Percentiles rank a stretch among this genome's conserved stretches.
Evolutionary conservation across 2,113 vertebrate species (phyloP).

Genomic region (Lichenostomus cassidix): DNA sequence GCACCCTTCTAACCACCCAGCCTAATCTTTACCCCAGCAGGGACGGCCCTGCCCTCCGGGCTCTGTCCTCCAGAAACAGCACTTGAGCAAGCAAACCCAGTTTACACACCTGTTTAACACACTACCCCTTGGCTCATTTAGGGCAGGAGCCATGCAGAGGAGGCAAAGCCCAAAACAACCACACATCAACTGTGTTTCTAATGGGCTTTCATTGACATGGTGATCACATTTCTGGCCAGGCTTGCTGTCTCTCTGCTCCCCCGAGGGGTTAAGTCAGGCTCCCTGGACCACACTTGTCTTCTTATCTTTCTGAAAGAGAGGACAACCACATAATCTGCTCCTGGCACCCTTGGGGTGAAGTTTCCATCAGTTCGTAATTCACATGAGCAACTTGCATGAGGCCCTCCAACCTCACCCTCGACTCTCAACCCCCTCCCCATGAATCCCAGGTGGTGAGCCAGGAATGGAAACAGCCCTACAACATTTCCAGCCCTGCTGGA

Average conservation of each 20-base stretch:
- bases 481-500: neutral
- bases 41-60: neutral
- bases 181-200: neutral
- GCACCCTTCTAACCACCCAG: rapidly evolving
- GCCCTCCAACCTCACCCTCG: rapidly evolving
- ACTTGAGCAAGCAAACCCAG: neutral
- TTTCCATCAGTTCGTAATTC: neutral
- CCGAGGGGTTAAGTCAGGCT: neutral
- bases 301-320: neutral
- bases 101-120: neutral
- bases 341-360: neutral
- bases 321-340: neutral
- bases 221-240: neutral
- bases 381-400: too few relatives aligned
- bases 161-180: neutral
- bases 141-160: rapidly evolving
- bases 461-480: neutral
- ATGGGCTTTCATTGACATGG: rapidly evolving
- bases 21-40: rapidly evolving
- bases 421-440: rapidly evolving
- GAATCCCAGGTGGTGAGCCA: neutral
- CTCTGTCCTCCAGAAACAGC: neutral
- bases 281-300: neutral
- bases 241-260: neutral
- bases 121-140: neutral